These are phyloP conservation scores for Theropithecus gelada DNA, from an alignment of 2,113 vertebrate species.

Conservation along the genomic window DNA sequence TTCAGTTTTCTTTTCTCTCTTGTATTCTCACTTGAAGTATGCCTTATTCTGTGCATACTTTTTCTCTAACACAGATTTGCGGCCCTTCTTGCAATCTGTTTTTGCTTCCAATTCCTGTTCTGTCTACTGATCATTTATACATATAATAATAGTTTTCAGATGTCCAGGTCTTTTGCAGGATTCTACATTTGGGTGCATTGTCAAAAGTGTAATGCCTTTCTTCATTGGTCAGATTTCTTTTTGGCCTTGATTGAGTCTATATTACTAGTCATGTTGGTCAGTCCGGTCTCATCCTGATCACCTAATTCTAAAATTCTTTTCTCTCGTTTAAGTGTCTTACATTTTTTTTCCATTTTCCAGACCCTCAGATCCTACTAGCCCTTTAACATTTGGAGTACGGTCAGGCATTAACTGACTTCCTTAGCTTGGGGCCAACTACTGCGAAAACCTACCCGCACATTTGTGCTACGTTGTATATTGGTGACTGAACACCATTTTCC, in stretches of 20 bases:
- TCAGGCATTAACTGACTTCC: not conserved
- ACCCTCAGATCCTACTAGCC: not conserved
- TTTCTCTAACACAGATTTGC: not conserved
- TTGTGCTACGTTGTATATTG: not conserved
- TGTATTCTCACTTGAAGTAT: not conserved
- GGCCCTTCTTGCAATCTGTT: not conserved
- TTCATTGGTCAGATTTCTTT: not conserved
- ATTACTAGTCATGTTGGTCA: not conserved
- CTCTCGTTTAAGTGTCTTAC: not conserved
- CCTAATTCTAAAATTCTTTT: not conserved
- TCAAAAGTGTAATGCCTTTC: not conserved
- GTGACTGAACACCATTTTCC: not conserved
- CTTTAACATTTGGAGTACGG: not conserved
- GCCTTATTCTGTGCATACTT: not conserved
- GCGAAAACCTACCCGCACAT: not conserved
- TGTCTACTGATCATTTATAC: not conserved
- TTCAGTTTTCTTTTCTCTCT: not conserved
- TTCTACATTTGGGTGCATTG: not conserved
- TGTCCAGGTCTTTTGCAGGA: not conserved
- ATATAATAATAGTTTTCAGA: not conserved
- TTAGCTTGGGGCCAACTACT: not conserved
- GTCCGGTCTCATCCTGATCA: not conserved
- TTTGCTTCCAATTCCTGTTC: not conserved
- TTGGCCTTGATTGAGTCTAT: not conserved
- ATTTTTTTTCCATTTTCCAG: not conserved